Evolutionary conservation across 2,797 vertebrate species (phyloP), one percentile per base, ranked within the genome.

Genomic region (Octomys mimax): DNA sequence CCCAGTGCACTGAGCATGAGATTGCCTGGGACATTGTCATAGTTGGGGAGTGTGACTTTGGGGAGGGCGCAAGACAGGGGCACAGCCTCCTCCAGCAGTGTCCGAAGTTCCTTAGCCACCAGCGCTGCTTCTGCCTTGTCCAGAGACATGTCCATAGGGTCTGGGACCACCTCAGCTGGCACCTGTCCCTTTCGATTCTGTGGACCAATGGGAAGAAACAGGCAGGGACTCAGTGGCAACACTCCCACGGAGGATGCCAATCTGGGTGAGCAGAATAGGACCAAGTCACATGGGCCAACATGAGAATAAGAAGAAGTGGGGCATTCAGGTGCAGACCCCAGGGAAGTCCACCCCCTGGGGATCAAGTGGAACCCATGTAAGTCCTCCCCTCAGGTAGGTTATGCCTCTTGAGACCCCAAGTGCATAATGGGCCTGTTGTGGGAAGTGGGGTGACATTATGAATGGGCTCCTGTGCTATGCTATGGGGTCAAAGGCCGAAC

Each of bases 111-210:
- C 97, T 99, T 99, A 92, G 99, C 99, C 90, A 99, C 99, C 98
- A 99, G 99, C 11, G 99, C 99, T 0, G 99, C 99, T 97, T 99
- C 99, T 0, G 99, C 99, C 95, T 99, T 99, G 96, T 99, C 99
- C 98, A 99, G 98, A 26, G 98, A 99, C 99, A 99, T 99, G 98
- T 99, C 99, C 99, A 99, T 99, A 0, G 99, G 99, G 97, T 99
- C 99, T 0, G 99, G 99, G 4, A 99, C 99, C 88, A 99, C 99
- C 31, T 99, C 99, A 0, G 98, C 99, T 0, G 99, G 99, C 21
- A 99, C 99, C 96, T 99, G 99, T 66, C 99, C 99, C 59, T 99
- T 99, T 93, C 99, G 99, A 54, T 99, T 99, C 99, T 99, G 98
- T 80, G 13, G 46, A 85, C 26, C 87, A 94, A 66, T 24, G n/a